Conservation (phyloP, 37 sponge, comb jelly and placozoan genomes). For the Chondrilla cf. caribensis region DNA sequence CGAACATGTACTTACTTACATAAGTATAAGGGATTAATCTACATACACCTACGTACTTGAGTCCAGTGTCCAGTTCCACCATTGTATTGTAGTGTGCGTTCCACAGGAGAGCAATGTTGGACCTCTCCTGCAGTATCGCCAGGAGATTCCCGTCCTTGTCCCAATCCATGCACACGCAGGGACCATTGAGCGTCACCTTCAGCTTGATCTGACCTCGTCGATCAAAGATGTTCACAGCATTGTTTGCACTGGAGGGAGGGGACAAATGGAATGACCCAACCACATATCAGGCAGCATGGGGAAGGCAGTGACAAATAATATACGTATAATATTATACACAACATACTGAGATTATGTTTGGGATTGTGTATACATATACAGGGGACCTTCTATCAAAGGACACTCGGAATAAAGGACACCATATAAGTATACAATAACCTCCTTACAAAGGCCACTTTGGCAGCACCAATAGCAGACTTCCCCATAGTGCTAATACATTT, state of each 20-base stretch:
- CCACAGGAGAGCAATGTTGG: slow-evolving; percentile 73
- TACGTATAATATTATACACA: too few relatives aligned
- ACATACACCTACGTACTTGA: slow-evolving; percentile 59
- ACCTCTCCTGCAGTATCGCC: slow-evolving; percentile 75
- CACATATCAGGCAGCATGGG: neutral
- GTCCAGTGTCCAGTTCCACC: slow-evolving; percentile 77
- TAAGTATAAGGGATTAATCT: neutral
- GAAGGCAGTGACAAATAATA: neutral
- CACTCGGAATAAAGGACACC: too few relatives aligned
- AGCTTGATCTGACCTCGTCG: slow-evolving; percentile 81
- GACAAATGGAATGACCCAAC: too few relatives aligned
- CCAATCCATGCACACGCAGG: slow-evolving; percentile 90
- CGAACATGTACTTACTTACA: neutral
- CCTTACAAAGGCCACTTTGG: too few relatives aligned
- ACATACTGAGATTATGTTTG: too few relatives aligned
- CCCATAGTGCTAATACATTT: too few relatives aligned
- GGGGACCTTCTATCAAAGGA: too few relatives aligned
- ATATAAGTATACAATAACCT: too few relatives aligned
- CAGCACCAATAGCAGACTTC: too few relatives aligned
- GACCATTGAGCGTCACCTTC: slow-evolving; percentile 56
- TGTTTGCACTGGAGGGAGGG: slow-evolving; percentile 36
- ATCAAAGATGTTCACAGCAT: slow-evolving; percentile 78
- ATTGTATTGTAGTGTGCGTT: slow-evolving; percentile 71
- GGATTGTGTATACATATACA: too few relatives aligned
- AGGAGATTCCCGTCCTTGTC: slow-evolving; percentile 93